Conservation (phyloP, 2,888 invertebrate species). For the Eueremaeus valkanovi region DNA sequence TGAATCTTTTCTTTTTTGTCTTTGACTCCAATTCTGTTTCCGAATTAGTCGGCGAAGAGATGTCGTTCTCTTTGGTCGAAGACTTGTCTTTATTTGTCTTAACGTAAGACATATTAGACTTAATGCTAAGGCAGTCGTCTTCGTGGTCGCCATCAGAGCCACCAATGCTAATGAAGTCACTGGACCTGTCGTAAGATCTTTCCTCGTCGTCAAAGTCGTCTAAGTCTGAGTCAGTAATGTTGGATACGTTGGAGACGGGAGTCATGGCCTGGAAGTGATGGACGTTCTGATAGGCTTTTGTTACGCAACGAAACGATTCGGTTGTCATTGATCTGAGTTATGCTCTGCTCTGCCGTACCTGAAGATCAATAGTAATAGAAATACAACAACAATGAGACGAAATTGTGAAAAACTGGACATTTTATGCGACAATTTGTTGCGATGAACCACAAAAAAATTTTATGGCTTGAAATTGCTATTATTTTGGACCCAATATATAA, state of each 20-base stretch:
- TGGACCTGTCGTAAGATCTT: slow-evolving; percentile 9
- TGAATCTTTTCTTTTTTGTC: slow-evolving; percentile 47
- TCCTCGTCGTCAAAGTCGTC: slow-evolving; percentile 13
- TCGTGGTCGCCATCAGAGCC: slow-evolving; percentile 27
- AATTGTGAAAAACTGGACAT: slow-evolving; percentile 25
- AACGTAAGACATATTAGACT: neutral
- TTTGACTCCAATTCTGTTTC: slow-evolving; percentile 25
- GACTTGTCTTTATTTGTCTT: slow-evolving; percentile 24
- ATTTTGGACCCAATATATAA: slow-evolving; percentile 21
- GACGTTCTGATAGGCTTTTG: slow-evolving; percentile 30
- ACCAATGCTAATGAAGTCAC: slow-evolving; percentile 14
- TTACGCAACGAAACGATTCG: slow-evolving; percentile 35
- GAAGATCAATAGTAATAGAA: neutral
- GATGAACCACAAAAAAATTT: slow-evolving; percentile 33
- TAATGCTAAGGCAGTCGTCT: neutral
- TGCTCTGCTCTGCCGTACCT: neutral
- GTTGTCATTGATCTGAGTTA: slow-evolving; percentile 18
- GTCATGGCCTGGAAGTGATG: slow-evolving; percentile 3
- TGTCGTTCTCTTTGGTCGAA: slow-evolving; percentile 29
- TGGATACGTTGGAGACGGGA: neutral
- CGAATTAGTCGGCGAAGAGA: slow-evolving; percentile 3
- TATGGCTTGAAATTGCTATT: slow-evolving; percentile 26
- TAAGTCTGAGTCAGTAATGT: slow-evolving; percentile 1
- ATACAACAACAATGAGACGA: neutral
- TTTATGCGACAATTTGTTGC: slow-evolving; percentile 36